phyloP scores from a whole-genome alignment of 2,797 vertebrate genomes.

The Danio jaintianensis region DNA sequence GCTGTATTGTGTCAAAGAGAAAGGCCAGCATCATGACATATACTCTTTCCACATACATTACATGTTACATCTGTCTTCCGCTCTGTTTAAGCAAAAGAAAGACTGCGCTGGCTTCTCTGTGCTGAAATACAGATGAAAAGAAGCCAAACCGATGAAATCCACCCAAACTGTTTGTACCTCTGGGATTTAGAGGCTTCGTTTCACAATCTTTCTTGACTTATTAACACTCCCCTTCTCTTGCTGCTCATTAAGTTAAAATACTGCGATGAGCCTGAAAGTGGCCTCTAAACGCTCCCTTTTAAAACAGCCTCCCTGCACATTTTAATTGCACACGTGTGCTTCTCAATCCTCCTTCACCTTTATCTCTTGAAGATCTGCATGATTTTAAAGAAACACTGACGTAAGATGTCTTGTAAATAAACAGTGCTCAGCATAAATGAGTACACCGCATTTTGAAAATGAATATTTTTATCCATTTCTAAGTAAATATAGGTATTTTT shows the following conservation, averaged over 20 bases:
- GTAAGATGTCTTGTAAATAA: not conserved
- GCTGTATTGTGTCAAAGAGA: conserved; percentile 3
- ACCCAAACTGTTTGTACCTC: conserved; percentile 28
- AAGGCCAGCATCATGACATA: conserved; percentile 19
- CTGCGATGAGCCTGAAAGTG: not conserved
- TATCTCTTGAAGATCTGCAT: conserved; percentile 7
- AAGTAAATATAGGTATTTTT: too few relatives aligned
- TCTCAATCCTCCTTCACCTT: not conserved
- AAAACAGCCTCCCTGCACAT: conserved; percentile 29
- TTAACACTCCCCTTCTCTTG: conserved; percentile 49
- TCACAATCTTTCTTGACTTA: conserved; percentile 39
- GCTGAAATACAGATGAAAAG: conserved; percentile 45
- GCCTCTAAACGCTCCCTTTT: conserved; percentile 17
- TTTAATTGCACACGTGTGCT: conserved; percentile 14
- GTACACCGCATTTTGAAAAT: too few relatives aligned
- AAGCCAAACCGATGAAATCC: conserved; percentile 40
- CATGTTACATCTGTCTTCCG: conserved; percentile 27
- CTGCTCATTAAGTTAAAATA: conserved; percentile 32
- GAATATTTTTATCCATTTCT: too few relatives aligned
- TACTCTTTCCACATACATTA: conserved; percentile 15
- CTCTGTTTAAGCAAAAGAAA: conserved; percentile 32
- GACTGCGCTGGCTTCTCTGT: conserved; percentile 6
- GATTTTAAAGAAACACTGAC: conserved; percentile 1
- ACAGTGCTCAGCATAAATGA: too few relatives aligned
- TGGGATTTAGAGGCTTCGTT: conserved; percentile 30